A percentile compares a stretch with the other conserved stretches of the same genome.
phyloP scores from a whole-genome alignment of 1,140 invertebrate species.

The Atta texana region DNA sequence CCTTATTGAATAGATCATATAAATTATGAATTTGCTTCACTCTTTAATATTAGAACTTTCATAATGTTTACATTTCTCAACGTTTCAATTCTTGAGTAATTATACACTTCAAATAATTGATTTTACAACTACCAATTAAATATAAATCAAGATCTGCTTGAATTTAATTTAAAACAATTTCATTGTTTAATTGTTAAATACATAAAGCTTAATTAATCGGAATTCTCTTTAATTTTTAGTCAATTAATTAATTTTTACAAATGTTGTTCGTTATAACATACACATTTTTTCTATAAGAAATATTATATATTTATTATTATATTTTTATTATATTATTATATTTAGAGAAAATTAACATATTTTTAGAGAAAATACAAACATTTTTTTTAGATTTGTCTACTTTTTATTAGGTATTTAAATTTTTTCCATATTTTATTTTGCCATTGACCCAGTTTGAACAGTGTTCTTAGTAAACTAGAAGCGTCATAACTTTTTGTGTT shows the following conservation, averaged over 20 bases:
- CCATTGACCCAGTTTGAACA: slow-evolving; percentile 15
- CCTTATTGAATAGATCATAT: background rate
- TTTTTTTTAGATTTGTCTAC: background rate
- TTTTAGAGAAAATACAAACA: background rate
- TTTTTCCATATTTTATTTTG: background rate
- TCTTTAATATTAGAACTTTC: background rate
- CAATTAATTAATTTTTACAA: background rate
- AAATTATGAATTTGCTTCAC: background rate
- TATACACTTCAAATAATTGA: background rate
- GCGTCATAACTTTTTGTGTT: slow-evolving; percentile 17
- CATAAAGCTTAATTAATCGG: background rate
- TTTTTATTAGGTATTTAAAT: background rate
- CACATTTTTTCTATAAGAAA: background rate
- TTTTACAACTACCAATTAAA: background rate
- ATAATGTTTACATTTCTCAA: background rate
- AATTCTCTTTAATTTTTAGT: slow-evolving; percentile 1
- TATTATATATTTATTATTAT: slow-evolving; percentile 4
- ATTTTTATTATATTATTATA: no score
- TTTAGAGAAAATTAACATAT: background rate
- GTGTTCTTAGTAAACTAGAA: background rate
- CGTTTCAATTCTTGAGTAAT: background rate
- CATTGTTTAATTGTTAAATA: background rate
- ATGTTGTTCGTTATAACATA: background rate
- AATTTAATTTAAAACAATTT: background rate
- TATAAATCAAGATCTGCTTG: background rate